Evolutionary conservation across 2,113 vertebrate genomes (phyloP).

Genomic region (Mesoclemmys tuberculata): DNA sequence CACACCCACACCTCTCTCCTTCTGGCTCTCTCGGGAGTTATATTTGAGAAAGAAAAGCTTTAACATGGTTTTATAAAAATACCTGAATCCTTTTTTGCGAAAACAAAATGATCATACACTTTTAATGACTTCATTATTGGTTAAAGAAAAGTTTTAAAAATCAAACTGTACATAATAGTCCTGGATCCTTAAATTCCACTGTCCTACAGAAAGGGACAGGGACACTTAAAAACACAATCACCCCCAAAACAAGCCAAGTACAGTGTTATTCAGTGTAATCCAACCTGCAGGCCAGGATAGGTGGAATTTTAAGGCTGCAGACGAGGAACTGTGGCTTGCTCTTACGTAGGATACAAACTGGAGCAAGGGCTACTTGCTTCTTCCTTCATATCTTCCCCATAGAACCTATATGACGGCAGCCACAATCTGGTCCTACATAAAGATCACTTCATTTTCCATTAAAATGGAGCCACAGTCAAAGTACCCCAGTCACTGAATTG

Average conservation of each 20-base stretch:
- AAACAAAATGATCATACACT: background rate
- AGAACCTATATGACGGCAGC: background rate
- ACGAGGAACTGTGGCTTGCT: background rate
- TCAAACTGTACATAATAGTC: background rate
- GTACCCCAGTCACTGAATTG: background rate
- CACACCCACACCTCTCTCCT: background rate
- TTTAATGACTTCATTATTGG: background rate
- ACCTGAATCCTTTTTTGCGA: background rate
- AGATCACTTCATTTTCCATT: background rate
- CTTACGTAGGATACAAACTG: background rate
- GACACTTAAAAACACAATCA: background rate
- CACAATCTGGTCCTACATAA: background rate
- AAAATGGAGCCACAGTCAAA: background rate
- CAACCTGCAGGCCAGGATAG: background rate
- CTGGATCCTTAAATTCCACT: background rate
- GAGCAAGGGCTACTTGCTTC: background rate
- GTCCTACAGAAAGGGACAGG: background rate
- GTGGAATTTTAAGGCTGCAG: background rate
- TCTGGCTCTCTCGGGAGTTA: background rate
- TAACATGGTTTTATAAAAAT: background rate
- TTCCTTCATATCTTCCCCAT: background rate
- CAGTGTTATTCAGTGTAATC: background rate
- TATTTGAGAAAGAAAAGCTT: background rate
- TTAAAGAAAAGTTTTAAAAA: background rate
- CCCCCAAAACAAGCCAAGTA: accelerated